These are phyloP conservation scores for Agrochola circellaris DNA, from an alignment of 2,888 invertebrate genomes.

Conservation along the genomic window DNA sequence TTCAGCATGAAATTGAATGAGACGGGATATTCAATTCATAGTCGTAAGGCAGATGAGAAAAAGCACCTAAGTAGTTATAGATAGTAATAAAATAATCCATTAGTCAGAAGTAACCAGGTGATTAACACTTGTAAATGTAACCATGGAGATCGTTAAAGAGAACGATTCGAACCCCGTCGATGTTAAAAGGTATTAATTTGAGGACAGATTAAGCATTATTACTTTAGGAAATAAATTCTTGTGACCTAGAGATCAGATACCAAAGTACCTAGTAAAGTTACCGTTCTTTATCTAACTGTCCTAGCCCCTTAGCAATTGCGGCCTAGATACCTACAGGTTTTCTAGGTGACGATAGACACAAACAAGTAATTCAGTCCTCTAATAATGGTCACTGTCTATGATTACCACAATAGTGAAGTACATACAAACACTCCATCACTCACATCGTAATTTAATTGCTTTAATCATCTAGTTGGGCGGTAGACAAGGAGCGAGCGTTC, in stretches of 20 bases:
- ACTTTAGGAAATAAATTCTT: constrained; percentile 42
- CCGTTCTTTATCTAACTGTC: constrained; percentile 18
- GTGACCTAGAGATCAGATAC: constrained; percentile 15
- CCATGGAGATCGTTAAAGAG: constrained; percentile 32
- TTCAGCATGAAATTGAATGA: constrained; percentile 6
- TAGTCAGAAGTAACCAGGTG: constrained; percentile 48
- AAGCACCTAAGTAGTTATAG: not conserved
- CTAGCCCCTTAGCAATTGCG: constrained; percentile 10
- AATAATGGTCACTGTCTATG: constrained; percentile 53
- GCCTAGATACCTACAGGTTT: constrained; percentile 24
- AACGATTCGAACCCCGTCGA: constrained; percentile 3
- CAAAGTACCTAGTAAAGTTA: constrained; percentile 1
- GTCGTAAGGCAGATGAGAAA: constrained; percentile 27
- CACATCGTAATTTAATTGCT: constrained; percentile 78
- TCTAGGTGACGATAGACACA: constrained; percentile 37
- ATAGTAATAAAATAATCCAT: constrained; percentile 53
- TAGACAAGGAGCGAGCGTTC: constrained; percentile 72
- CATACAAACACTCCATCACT: constrained; percentile 75
- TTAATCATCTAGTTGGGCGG: constrained; percentile 73
- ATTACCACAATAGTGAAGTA: constrained; percentile 63
- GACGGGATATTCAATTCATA: constrained; percentile 2
- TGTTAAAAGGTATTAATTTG: constrained; percentile 47
- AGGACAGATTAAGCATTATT: constrained; percentile 40
- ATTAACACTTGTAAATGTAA: constrained; percentile 36
- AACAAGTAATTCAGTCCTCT: constrained; percentile 36